A percentile compares a stretch with the other conserved stretches of the same genome.
Conservation (phyloP, 2,797 vertebrate species). For the Hipposideros larvatus region DNA sequence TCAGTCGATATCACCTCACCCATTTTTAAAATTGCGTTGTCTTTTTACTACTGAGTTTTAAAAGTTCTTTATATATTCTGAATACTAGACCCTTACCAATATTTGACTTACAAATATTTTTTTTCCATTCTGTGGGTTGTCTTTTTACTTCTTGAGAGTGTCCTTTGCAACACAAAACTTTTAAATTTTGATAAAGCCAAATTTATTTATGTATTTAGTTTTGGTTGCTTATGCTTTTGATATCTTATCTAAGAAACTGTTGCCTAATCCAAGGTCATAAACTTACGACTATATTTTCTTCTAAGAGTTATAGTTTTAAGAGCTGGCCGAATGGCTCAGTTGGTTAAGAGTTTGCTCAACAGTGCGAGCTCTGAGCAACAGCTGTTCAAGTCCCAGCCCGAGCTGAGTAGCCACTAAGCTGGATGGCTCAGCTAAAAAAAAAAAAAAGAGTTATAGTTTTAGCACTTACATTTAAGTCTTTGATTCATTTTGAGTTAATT, state of each 20-base stretch:
- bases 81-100: neutral
- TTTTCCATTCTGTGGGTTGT: neutral
- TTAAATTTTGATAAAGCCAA: neutral
- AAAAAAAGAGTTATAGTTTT: neutral
- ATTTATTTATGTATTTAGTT: neutral
- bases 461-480: conserved; percentile 14
- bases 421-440: no score
- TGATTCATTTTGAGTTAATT: conserved; percentile 6
- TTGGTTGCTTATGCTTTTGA: neutral
- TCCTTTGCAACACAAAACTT: neutral
- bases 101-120: neutral
- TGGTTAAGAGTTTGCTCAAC: no score
- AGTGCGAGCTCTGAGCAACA: no score
- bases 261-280: neutral
- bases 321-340: no score
- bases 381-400: no score
- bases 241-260: neutral
- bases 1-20: neutral
- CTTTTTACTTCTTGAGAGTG: neutral
- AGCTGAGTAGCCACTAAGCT: no score
- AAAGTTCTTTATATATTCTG: neutral
- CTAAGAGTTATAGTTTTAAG: neutral
- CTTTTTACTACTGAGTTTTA: neutral
- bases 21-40: neutral
- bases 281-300: neutral